These are phyloP conservation scores for Meles meles DNA, from an alignment of 2,113 vertebrate species.

Conservation along the genomic window DNA sequence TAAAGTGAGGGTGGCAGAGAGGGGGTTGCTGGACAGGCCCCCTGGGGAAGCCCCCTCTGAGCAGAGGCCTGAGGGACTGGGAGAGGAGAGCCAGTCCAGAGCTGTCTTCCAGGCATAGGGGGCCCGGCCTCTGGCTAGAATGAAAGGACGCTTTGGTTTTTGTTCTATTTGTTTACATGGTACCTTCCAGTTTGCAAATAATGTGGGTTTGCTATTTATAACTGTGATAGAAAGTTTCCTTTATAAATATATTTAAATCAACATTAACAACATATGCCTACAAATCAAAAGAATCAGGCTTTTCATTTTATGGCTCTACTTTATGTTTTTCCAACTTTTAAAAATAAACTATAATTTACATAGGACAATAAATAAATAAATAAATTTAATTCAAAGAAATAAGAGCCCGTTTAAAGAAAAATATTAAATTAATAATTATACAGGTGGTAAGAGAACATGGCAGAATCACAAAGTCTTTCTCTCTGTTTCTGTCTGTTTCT, in stretches of 20 bases:
- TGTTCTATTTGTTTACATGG: not conserved
- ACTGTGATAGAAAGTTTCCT: not conserved
- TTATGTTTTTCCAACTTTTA: too few relatives aligned
- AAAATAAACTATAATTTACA: too few relatives aligned
- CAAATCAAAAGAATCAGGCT: too few relatives aligned
- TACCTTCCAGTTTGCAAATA: conserved; percentile 1
- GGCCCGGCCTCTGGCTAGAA: not conserved
- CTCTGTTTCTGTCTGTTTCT: not conserved
- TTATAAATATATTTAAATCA: conserved; percentile 29
- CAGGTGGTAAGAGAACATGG: conserved; percentile 18
- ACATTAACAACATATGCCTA: not conserved
- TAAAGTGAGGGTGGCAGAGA: not conserved
- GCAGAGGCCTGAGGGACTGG: not conserved
- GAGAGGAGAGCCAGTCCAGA: not conserved
- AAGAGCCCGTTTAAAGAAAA: conserved; percentile 24
- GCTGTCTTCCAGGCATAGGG: not conserved
- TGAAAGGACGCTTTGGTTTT: not conserved
- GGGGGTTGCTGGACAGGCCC: not conserved
- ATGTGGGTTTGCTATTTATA: not conserved
- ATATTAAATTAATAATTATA: conserved; percentile 12
- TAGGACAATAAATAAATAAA: not conserved
- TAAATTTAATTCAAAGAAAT: conserved; percentile 39
- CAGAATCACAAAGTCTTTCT: not conserved
- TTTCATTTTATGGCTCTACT: too few relatives aligned
- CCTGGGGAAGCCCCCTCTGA: too few relatives aligned